Percentiles rank a stretch among this genome's conserved stretches.
These are phyloP conservation scores for Drosophila prostipennis DNA, from an alignment of 2,888 invertebrate species.

Conservation along the genomic window DNA sequence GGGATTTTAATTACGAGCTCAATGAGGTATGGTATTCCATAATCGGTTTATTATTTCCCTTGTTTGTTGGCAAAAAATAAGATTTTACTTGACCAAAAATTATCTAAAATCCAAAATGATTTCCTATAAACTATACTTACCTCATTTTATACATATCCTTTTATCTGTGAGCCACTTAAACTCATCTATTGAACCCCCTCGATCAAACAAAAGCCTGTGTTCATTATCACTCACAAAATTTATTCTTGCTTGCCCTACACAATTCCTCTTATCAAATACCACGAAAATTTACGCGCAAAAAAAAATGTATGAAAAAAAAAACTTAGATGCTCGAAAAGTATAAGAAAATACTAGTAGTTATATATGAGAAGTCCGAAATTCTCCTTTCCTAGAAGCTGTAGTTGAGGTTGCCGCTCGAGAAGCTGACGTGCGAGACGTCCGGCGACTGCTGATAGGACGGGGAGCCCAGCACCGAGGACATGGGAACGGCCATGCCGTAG, in stretches of 20 bases:
- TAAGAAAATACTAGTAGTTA: neutral
- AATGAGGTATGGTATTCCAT: too few relatives aligned
- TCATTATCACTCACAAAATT: constrained; percentile 12
- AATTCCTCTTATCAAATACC: constrained; percentile 23
- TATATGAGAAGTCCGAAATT: neutral
- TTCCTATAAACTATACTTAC: too few relatives aligned
- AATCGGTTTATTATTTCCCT: too few relatives aligned
- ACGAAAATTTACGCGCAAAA: constrained; percentile 21
- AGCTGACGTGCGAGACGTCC: constrained; percentile 85
- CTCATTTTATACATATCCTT: too few relatives aligned
- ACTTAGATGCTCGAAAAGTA: neutral
- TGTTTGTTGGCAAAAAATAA: too few relatives aligned
- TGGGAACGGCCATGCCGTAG: constrained; percentile 66
- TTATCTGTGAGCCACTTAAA: too few relatives aligned
- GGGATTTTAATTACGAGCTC: too few relatives aligned
- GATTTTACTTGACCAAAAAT: too few relatives aligned
- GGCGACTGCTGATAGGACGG: constrained; percentile 84
- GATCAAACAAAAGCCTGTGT: neutral
- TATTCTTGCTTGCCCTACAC: constrained; percentile 18
- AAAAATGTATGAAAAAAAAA: constrained; percentile 2
- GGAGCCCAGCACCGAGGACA: constrained; percentile 53
- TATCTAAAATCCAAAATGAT: too few relatives aligned
- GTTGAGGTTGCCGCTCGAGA: constrained; percentile 82
- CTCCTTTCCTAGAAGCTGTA: constrained; percentile 77
- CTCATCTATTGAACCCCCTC: neutral